Evolutionary conservation across 2,888 invertebrate genomes (phyloP).

Genomic region (Metallyticus violacea): DNA sequence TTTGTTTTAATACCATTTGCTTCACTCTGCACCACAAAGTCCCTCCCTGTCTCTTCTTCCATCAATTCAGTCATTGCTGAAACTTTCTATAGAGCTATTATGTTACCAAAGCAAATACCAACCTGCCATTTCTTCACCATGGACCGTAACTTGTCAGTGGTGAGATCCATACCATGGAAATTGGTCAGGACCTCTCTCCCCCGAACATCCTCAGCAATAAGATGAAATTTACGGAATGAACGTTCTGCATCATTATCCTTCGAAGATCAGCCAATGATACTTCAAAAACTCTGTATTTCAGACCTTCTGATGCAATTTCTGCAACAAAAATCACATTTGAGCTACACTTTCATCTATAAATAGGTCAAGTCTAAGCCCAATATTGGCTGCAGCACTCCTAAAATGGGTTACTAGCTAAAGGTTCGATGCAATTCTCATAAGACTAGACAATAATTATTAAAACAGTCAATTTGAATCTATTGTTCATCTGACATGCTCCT

Average conservation of each 20-base stretch:
- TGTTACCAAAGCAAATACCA: neutral
- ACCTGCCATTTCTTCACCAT: conserved; percentile 99
- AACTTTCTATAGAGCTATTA: no score
- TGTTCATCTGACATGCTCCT: no score
- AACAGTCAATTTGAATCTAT: no score
- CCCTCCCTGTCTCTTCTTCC: no score
- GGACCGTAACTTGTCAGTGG: conserved; percentile 96
- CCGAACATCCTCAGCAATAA: conserved; percentile 98
- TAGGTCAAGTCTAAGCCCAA: no score
- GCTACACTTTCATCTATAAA: neutral
- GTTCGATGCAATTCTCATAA: no score
- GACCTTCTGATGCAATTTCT: conserved; percentile 94
- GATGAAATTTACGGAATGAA: conserved; percentile 96
- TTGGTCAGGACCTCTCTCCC: conserved; percentile 92
- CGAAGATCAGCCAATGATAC: conserved; percentile 95
- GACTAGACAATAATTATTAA: no score
- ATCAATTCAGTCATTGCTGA: no score
- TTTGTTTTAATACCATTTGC: no score
- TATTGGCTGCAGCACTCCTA: no score
- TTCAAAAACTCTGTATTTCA: conserved; percentile 97
- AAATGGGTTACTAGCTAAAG: no score
- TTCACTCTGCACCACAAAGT: no score
- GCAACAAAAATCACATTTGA: conserved; percentile 46
- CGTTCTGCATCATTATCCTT: conserved; percentile 94
- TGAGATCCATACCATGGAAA: conserved; percentile 99